These are phyloP conservation scores for Vultur gryphus DNA, from an alignment of 2,797 vertebrate species.

Conservation along the genomic window DNA sequence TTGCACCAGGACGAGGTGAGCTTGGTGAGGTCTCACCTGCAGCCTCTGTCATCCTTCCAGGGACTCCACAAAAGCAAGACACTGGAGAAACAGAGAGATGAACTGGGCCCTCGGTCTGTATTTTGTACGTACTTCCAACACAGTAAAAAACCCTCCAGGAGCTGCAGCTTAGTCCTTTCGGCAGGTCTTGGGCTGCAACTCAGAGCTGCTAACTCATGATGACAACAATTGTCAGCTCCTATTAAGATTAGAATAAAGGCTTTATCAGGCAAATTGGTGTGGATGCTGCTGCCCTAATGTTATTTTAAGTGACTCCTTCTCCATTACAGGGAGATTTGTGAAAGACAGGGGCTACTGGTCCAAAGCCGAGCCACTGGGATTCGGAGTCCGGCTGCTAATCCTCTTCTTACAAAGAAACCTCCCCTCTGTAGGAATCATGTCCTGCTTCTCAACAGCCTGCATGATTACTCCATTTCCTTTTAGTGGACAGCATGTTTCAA, in stretches of 20 bases:
- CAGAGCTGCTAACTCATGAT: not conserved
- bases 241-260: not conserved
- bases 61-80: fast-evolving
- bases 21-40: not conserved
- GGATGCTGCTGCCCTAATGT: not conserved
- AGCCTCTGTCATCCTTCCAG: not conserved
- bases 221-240: conserved; percentile 38
- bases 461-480: not conserved
- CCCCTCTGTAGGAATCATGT: not conserved
- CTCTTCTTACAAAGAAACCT: not conserved
- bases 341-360: not conserved
- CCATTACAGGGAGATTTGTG: not conserved
- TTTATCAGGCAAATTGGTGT: conserved; percentile 22
- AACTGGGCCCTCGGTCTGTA: not conserved
- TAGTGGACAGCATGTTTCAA: not conserved
- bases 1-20: fast-evolving
- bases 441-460: not conserved
- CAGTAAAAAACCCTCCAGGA: not conserved
- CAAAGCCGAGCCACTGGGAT: fast-evolving
- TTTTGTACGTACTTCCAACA: not conserved
- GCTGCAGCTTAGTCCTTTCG: not conserved
- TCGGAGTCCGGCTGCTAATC: not conserved
- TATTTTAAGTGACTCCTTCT: conserved; percentile 3
- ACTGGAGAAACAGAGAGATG: not conserved
- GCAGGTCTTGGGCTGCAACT: not conserved